Percentiles rank a stretch among this genome's conserved stretches.
These are phyloP conservation scores for Patella pellucida DNA, from an alignment of 2,888 invertebrate genomes.

Conservation along the genomic window DNA sequence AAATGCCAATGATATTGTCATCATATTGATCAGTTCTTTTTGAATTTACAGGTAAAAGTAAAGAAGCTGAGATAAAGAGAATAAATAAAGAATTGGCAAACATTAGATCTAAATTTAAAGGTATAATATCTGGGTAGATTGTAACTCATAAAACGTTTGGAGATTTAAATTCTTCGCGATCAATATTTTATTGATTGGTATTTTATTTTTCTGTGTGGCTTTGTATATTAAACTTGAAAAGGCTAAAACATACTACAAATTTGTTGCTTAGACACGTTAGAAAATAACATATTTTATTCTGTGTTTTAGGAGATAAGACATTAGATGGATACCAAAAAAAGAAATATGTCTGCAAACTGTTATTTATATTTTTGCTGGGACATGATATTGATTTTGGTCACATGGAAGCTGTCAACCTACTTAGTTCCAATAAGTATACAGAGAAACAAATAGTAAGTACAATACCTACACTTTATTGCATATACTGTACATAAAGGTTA, in stretches of 20 bases:
- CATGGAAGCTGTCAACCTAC: constrained; percentile 99
- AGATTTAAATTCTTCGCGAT: background rate
- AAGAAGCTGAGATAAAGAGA: constrained; percentile 99
- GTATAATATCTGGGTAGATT: constrained; percentile 53
- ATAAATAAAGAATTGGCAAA: constrained; percentile 99
- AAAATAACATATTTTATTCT: background rate
- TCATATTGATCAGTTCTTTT: background rate
- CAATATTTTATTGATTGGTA: background rate
- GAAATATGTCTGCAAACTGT: constrained; percentile 99
- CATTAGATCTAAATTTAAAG: constrained; percentile 99
- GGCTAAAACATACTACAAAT: no score
- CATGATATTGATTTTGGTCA: constrained; percentile 99
- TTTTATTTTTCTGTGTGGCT: background rate
- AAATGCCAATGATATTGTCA: no score
- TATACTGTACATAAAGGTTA: no score
- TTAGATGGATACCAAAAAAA: constrained; percentile 99
- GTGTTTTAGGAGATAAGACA: constrained; percentile 87
- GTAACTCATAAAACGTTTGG: background rate
- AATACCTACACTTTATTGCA: no score
- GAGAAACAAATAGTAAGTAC: constrained; percentile 94
- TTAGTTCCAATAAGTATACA: constrained; percentile 99
- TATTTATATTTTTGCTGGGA: constrained; percentile 98
- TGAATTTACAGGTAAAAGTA: constrained; percentile 87
- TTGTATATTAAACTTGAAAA: background rate
- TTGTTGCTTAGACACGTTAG: no score